phyloP scores from a whole-genome alignment of 2,113 vertebrate species.

The Trinectes maculatus region DNA sequence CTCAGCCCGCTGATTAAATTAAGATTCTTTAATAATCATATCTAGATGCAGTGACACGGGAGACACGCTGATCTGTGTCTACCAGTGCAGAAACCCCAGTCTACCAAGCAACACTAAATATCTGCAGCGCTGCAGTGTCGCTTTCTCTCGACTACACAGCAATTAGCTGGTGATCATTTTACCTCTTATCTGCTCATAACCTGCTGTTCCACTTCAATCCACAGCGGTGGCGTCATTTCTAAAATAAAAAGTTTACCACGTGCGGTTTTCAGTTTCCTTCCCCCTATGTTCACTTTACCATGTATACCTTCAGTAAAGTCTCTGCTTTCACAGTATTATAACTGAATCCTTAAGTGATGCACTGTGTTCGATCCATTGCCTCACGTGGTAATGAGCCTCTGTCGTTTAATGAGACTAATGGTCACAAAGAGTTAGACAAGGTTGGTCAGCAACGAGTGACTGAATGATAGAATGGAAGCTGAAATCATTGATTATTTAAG shows the following conservation, averaged over 20 bases:
- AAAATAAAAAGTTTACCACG: background rate
- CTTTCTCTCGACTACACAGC: background rate
- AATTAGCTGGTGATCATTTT: background rate
- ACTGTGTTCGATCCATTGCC: background rate
- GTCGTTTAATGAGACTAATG: no score
- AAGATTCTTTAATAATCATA: constrained; percentile 74
- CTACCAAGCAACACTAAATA: background rate
- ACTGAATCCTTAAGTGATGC: background rate
- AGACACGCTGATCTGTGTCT: constrained; percentile 40
- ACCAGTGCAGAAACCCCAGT: constrained; percentile 3
- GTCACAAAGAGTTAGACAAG: no score
- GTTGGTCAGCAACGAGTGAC: no score
- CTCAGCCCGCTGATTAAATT: constrained; percentile 76
- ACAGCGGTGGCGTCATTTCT: constrained; percentile 14
- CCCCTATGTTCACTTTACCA: background rate
- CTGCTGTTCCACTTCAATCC: background rate
- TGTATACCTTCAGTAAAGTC: background rate
- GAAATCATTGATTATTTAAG: no score
- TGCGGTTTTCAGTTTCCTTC: background rate
- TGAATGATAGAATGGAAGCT: no score
- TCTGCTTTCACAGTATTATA: background rate
- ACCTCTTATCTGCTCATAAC: background rate
- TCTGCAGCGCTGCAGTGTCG: background rate
- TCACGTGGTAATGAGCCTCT: no score
- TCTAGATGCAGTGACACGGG: constrained; percentile 61